Evolutionary conservation across 2,797 vertebrate species (phyloP), one percentile per base, ranked within the genome.

Genomic region (Lates japonicus): DNA sequence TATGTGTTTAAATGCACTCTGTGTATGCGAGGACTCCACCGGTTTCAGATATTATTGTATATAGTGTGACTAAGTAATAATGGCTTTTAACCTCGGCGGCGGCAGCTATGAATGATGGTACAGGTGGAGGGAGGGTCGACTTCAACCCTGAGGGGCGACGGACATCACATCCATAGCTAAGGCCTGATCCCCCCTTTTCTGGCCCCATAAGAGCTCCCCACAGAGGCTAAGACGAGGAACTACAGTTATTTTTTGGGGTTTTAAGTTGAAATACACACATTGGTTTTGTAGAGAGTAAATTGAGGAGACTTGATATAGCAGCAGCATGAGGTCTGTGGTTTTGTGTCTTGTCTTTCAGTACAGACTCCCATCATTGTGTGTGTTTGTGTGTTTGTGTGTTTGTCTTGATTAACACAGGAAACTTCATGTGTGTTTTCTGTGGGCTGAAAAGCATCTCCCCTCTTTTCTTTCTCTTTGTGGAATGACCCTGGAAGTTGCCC

Each of bases 61-160:
- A 65, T 91, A 88, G 91, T 93, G 91, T 69, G 66, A 81, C 87
- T 85, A 75, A 80, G 78, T 91, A 94, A 92, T 93, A 91, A 94
- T 93, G 93, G 93, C 87, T 90, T 90, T 83, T n/a, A 89, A 89
- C 87, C 76, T 94, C 83, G 59, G 71, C 58, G 58, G 91, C 81
- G 3, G 73, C 80, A 72, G 80, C 83, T 84, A 68, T 94, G 93
- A 93, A 88, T 93, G 91, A 94, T 93, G 87, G 92, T 92, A 90
- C 91, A 92, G 90, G 90, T 92, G 89, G 87, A 80, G 66, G 77
- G 78, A 77, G 29, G 33, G 57, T 54, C 7, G 2, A 73, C 83
- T 84, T 69, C 87, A 70, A 77, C 90, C 83, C 6, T n/a, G n/a
- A 48, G 69, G 80, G 90, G 87, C 86, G 76, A 22, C 10, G 77